Conservation (phyloP, 2,113 vertebrate species). For the Leptosomus discolor region DNA sequence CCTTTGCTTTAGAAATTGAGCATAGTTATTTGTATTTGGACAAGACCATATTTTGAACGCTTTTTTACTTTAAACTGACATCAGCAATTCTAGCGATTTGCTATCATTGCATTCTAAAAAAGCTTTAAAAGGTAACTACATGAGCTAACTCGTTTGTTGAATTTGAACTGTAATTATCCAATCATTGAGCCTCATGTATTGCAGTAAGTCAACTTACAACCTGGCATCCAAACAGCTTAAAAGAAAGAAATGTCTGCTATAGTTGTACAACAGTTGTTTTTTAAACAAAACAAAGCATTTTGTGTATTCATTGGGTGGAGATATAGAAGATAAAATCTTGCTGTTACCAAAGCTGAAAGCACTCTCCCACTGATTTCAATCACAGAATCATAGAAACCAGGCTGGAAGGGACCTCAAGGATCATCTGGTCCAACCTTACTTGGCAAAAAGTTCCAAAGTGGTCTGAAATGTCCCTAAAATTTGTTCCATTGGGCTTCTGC, state of each 20-base stretch:
- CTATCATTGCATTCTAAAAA: not conserved
- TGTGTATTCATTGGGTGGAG: not conserved
- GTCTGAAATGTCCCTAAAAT: not conserved
- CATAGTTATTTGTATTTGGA: not conserved
- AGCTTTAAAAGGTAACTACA: not conserved
- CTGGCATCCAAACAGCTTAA: not conserved
- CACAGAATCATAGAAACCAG: no score
- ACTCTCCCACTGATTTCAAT: not conserved
- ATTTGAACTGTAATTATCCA: not conserved
- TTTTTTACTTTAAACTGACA: not conserved
- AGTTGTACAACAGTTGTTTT: not conserved
- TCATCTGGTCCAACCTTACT: no score
- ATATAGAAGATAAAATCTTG: not conserved
- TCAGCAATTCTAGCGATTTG: not conserved
- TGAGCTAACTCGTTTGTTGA: not conserved
- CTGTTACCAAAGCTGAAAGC: not conserved
- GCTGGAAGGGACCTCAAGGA: no score
- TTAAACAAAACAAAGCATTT: not conserved
- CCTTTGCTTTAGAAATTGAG: not conserved
- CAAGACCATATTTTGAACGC: not conserved
- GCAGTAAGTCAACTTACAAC: not conserved
- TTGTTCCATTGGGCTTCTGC: not conserved
- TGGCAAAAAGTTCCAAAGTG: no score
- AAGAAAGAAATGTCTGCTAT: not conserved
- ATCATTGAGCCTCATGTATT: not conserved